Evolutionary conservation across 2,797 vertebrate species (phyloP), one percentile per base, ranked within the genome.

Genomic region (Takifugu ocellatus): DNA sequence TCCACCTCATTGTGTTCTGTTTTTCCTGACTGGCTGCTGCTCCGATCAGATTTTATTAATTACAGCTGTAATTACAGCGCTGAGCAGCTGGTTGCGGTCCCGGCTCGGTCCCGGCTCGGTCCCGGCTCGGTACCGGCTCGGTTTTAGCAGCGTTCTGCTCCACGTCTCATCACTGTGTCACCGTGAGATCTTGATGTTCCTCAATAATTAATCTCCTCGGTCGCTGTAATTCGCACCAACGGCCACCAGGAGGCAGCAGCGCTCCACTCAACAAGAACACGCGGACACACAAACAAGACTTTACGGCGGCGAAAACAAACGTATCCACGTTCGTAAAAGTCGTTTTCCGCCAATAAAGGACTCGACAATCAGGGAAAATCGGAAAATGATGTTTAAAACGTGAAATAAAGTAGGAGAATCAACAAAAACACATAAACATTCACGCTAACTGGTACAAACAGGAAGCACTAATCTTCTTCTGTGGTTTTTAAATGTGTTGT

Each of bases 231-330:
- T 39, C 36, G 3, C 12, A 39, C 11, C 3, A 39, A 12, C 3
- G 3, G 2, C 84, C 86, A 83, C 82, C 51, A 84, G 86, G 74
- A 80, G 86, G 86, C 82, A 80, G 83, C 72, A 77, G 72, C 49
- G 52, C 75, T 66, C 54, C 4, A 6, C 33, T 4, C 36, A 39
- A 39, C 36, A 39, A 39, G 10, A 33, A 3, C 27, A 29, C 27
- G 27, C 4, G 2, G 27, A 33, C 31, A 33, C 36, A 39, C 8
- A 39, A 33, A 33, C 27, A 29, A 2, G 33, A 12, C 12, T 14
- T 39, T 2, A 39, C 12, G 12, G 2, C 3, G 3, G 33, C 2
- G 33, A 36, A 3, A 2, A 7, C 12, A 36, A 36, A 36, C 7
- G 31, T 2, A 7, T 2, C 31, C 6, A 3, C 9, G 29, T 31